Base-by-base conservation (phyloP, 2,797 vertebrate genomes). In the Lophotriccus pileatus region DNA sequence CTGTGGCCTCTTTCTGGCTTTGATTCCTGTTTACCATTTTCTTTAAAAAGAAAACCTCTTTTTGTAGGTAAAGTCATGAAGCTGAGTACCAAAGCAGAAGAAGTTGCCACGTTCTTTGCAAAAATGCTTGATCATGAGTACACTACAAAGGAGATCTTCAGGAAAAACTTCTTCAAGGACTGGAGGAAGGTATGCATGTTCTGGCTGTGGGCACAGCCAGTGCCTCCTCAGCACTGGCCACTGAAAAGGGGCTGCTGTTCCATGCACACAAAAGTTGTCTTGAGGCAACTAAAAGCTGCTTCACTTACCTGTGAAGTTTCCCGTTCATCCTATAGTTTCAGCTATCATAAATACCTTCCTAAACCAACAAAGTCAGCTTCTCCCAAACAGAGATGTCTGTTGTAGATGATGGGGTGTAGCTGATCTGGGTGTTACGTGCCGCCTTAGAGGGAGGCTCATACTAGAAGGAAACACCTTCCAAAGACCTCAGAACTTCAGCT, bases 101-200 rank as follows among this genome's bases (percentile, higher is more conserved):
- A 99, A 97, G 99, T 99, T 86, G 99, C 99, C 64, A 99, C 99
- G 0, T 99, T 99, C 97, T 99, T 99, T 98, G 99, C 98, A 93
- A 99, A 99, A 98, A 99, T 99, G 99, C 98, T 99, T 95, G 99
- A 99, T 95, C 99, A 99, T 27, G 99, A 99, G 95, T 99, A 99
- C 98, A 99, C 99, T 96, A 99, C 99, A 88, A 99, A 99, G 95
- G 99, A 99, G 46, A 98, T 99, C 97, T 99, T 99, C 96, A 98
- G 99, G 97, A 99, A 99, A 98, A 99, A 99, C 97, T 99, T 99
- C 88, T 99, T 99, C 91, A 99, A 99, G 97, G 99, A 99, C 96
- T 99, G 99, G 99, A 98, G 98, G 78, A 99, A 99, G 99, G 99
- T 99, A 97, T 41, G 72, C 24, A 77, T 14, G 4, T 43, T 59